These are phyloP conservation scores for Hiodon tergisus DNA, from an alignment of 2,113 vertebrate species.

Conservation along the genomic window DNA sequence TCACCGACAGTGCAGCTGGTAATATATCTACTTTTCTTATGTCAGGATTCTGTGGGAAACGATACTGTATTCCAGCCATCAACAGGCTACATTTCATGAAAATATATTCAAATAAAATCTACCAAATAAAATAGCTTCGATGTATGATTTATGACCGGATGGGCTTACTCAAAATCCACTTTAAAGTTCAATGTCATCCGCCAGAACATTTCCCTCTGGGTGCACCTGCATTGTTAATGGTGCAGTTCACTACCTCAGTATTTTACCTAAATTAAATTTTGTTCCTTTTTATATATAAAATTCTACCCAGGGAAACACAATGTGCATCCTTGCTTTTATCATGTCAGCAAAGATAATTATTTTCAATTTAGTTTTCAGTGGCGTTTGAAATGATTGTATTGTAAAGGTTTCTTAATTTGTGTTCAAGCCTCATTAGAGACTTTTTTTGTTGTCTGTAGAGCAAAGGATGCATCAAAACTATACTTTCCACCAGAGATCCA, in stretches of 20 bases:
- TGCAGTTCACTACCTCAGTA: not conserved
- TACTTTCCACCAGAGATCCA: too few species aligned
- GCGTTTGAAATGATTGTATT: not conserved
- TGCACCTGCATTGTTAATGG: conserved; percentile 3
- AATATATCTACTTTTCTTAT: not conserved
- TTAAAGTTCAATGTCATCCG: not conserved
- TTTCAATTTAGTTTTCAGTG: conserved; percentile 1
- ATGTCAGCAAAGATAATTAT: not conserved
- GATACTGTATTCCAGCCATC: not conserved
- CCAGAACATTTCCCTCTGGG: not conserved
- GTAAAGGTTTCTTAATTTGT: too few species aligned
- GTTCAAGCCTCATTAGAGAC: too few species aligned
- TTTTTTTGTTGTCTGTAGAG: not conserved
- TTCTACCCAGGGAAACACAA: not conserved
- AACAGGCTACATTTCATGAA: not conserved
- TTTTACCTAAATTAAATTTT: conserved; percentile 11
- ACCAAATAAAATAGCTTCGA: not conserved
- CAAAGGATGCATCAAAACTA: too few species aligned
- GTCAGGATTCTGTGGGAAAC: not conserved
- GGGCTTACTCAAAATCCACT: not conserved
- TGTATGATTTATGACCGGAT: conserved; percentile 10
- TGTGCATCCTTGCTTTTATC: not conserved
- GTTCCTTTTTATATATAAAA: not conserved
- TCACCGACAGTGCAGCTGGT: not conserved
- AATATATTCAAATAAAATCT: not conserved